These are phyloP conservation scores for Nephila pilipes DNA, from an alignment of 1,140 invertebrate genomes.

Conservation along the genomic window DNA sequence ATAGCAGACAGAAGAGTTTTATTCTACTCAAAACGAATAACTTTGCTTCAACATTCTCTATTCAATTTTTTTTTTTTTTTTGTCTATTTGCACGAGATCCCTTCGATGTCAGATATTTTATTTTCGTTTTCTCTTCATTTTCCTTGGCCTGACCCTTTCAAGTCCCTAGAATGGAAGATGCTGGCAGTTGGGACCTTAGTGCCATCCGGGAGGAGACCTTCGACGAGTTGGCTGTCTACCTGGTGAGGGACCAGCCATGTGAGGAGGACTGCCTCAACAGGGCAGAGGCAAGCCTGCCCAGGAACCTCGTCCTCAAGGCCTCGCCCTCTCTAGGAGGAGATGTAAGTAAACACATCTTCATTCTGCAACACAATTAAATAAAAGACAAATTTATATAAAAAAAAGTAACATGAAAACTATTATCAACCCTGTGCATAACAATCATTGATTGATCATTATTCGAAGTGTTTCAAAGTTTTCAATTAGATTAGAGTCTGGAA, in stretches of 20 bases:
- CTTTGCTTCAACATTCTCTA: no score
- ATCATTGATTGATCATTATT: no score
- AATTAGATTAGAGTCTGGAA: no score
- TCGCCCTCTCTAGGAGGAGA: slow-evolving; percentile 89
- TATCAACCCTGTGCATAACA: no score
- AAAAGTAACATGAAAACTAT: no score
- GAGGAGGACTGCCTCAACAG: slow-evolving; percentile 85
- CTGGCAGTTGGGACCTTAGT: slow-evolving; percentile 83
- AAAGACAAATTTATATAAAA: no score
- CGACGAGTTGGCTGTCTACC: slow-evolving; percentile 94
- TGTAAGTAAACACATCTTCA: slow-evolving; percentile 83
- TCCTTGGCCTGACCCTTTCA: background rate
- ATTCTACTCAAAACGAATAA: no score
- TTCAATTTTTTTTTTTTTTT: no score
- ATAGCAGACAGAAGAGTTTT: no score
- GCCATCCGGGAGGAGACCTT: slow-evolving; percentile 92
- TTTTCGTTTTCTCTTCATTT: background rate
- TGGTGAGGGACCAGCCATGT: slow-evolving; percentile 91
- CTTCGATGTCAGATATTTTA: slow-evolving; percentile 7
- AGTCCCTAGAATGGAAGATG: slow-evolving; percentile 80
- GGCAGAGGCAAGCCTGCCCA: slow-evolving; percentile 93
- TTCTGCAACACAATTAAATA: no score
- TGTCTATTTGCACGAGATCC: background rate
- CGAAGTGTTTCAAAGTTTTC: no score
- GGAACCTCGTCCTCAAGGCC: slow-evolving; percentile 94